phyloP scores from a whole-genome alignment of 2,113 vertebrate genomes.

The Coreoperca whiteheadi region DNA sequence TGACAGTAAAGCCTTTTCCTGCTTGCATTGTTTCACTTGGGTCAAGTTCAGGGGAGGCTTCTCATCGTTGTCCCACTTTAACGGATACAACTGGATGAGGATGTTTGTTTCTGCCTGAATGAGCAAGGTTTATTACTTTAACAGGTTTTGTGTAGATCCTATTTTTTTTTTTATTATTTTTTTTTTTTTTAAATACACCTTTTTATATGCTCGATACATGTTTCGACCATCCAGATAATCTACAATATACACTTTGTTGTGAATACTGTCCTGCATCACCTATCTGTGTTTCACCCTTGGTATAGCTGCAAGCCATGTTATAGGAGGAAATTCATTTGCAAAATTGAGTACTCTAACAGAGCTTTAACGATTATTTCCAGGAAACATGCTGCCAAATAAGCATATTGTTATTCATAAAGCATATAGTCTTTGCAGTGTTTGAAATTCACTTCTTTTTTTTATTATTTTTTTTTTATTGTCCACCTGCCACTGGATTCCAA shows the following conservation, averaged over 20 bases:
- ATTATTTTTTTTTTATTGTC: no score
- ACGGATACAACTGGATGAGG: slow-evolving; percentile 44
- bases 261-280: not conserved
- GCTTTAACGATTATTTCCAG: not conserved
- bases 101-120: slow-evolving; percentile 31
- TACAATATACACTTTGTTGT: not conserved
- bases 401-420: slow-evolving; percentile 8
- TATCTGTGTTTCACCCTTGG: no score
- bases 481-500: no score
- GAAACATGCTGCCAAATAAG: slow-evolving; percentile 6
- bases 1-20: slow-evolving; percentile 46
- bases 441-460: no score
- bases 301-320: not conserved
- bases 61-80: slow-evolving; percentile 30
- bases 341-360: not conserved
- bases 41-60: slow-evolving; percentile 42
- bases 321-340: not conserved
- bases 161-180: no score
- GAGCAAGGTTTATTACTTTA: slow-evolving; percentile 18
- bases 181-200: not conserved
- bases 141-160: no score
- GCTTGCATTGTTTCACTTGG: slow-evolving; percentile 56
- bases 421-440: no score
- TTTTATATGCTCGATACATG: not conserved
- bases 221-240: not conserved